Percentiles rank a stretch among this genome's conserved stretches.
These are phyloP conservation scores for Chironomus tepperi DNA, from an alignment of 1,140 invertebrate species.

Conservation along the genomic window DNA sequence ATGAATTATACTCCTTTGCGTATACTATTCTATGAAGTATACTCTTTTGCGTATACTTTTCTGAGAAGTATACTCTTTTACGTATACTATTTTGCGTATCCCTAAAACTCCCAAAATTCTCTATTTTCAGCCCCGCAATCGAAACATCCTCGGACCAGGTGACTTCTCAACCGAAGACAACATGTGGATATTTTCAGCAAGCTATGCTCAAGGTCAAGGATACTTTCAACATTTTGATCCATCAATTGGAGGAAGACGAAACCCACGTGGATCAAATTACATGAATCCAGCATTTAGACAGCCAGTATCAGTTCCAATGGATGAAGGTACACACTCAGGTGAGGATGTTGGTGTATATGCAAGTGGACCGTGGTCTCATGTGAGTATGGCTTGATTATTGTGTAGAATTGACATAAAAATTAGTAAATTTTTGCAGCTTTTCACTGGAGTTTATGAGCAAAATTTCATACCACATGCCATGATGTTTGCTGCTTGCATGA, in stretches of 20 bases:
- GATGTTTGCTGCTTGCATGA: neutral
- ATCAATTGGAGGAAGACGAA: conserved; percentile 30
- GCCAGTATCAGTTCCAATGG: conserved; percentile 41
- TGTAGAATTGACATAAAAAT: neutral
- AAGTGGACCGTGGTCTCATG: conserved; percentile 54
- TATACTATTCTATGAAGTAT: too few species aligned
- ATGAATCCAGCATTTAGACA: conserved; percentile 38
- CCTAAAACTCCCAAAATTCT: too few species aligned
- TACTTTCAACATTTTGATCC: conserved; percentile 37
- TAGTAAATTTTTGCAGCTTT: neutral
- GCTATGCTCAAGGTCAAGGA: conserved; percentile 58
- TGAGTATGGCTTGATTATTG: conserved; percentile 32
- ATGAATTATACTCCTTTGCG: too few species aligned
- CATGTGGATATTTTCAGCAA: conserved; percentile 52
- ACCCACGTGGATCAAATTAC: neutral
- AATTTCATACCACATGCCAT: neutral
- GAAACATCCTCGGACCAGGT: conserved; percentile 43
- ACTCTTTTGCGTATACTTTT: too few species aligned
- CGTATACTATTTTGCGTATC: too few species aligned
- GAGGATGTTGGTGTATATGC: conserved; percentile 61
- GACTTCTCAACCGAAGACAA: conserved; percentile 37
- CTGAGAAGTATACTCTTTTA: too few species aligned
- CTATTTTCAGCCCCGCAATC: conserved; percentile 41
- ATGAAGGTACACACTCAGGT: conserved; percentile 47
- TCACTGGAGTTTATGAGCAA: conserved; percentile 13